Percentiles rank a stretch among this genome's conserved stretches.
Evolutionary conservation across 1,140 invertebrate species (phyloP).

Genomic region (Grapholita molesta): DNA sequence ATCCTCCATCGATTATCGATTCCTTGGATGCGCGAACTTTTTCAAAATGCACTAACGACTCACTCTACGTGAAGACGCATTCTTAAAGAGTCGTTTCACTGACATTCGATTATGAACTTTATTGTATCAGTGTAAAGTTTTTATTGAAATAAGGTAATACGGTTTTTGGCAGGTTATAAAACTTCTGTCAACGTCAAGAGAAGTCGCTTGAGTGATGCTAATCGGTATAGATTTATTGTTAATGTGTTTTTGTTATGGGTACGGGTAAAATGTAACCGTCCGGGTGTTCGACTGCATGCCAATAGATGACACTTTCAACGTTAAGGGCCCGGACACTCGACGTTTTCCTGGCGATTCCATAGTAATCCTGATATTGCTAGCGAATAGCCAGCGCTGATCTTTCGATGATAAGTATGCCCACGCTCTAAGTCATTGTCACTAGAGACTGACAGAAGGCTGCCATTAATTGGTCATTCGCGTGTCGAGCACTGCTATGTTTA

Average conservation of each 20-base stretch:
- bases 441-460: no score
- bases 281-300: no score
- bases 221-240: neutral
- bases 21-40: neutral
- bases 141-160: neutral
- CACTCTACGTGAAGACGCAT: neutral
- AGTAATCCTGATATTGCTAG: no score
- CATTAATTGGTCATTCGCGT: no score
- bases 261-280: no score
- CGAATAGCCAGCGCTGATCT: no score
- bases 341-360: no score
- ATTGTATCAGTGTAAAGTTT: neutral
- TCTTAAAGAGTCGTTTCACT: neutral
- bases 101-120: neutral
- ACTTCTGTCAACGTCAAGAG: neutral
- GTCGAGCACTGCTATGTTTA: no score
- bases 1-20: neutral
- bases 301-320: no score
- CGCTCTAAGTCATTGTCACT: no score
- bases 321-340: no score
- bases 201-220: neutral
- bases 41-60: neutral
- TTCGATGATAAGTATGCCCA: no score
- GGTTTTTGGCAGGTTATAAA: neutral
- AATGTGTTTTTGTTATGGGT: neutral